Evolutionary conservation across 2,888 invertebrate genomes (phyloP).

Genomic region (Ctenicera cuprea): DNA sequence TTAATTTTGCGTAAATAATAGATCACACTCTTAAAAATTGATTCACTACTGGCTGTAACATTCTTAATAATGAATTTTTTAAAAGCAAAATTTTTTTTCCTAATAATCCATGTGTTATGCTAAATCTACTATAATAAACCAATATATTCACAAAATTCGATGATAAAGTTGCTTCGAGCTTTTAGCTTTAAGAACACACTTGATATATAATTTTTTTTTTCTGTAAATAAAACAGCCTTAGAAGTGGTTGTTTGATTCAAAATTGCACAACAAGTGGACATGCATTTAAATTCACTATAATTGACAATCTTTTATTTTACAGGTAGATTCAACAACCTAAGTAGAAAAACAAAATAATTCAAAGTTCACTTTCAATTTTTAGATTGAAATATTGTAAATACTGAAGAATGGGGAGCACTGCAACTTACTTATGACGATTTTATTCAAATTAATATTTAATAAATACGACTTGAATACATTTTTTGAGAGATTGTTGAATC

Average conservation of each 20-base stretch:
- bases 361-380: too few relatives aligned
- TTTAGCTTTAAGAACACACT: constrained; percentile 7
- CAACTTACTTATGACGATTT: too few relatives aligned
- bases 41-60: not conserved
- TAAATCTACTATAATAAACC: constrained; percentile 28
- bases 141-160: constrained; percentile 27
- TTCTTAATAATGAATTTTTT: not conserved
- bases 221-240: constrained; percentile 20
- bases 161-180: constrained; percentile 17
- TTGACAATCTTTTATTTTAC: constrained; percentile 21
- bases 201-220: constrained; percentile 6
- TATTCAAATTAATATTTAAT: too few relatives aligned
- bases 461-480: too few relatives aligned
- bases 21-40: constrained; percentile 35
- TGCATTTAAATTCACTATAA: constrained; percentile 25
- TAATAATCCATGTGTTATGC: not conserved
- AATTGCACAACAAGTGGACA: constrained; percentile 20
- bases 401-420: too few relatives aligned
- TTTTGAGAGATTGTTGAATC: constrained; percentile 20
- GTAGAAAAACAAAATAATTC: not conserved
- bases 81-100: not conserved
- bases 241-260: constrained; percentile 3
- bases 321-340: constrained; percentile 24
- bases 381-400: too few relatives aligned
- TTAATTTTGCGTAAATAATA: constrained; percentile 42